Evolutionary conservation across 2,888 invertebrate species (phyloP).

Genomic region (Synergus gifuensis): DNA sequence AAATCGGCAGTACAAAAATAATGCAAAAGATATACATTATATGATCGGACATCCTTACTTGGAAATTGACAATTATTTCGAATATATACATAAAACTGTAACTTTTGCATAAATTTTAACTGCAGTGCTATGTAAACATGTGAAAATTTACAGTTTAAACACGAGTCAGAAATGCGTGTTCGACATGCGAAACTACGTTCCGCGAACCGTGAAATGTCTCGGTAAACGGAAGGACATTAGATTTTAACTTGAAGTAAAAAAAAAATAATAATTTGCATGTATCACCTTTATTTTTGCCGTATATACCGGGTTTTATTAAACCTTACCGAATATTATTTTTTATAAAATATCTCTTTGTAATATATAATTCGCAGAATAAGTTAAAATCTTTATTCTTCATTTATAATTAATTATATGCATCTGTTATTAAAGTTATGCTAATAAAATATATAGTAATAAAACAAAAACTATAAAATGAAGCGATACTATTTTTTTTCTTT

Average conservation of each 20-base stretch:
- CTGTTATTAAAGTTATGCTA: not conserved
- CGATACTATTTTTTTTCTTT: not conserved
- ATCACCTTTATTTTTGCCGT: not conserved
- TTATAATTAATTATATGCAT: too few relatives aligned
- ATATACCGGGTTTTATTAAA: not conserved
- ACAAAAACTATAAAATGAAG: not conserved
- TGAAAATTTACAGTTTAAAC: not conserved
- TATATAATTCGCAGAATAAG: not conserved
- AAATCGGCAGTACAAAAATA: not conserved
- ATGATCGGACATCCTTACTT: too few relatives aligned
- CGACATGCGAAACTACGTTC: not conserved
- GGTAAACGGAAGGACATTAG: not conserved
- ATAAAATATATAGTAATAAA: not conserved
- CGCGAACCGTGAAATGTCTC: not conserved
- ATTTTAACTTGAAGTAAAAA: not conserved
- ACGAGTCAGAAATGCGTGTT: not conserved
- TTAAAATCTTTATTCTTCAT: not conserved
- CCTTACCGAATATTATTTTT: not conserved
- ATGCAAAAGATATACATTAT: too few relatives aligned
- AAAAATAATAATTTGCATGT: not conserved
- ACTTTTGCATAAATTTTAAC: not conserved
- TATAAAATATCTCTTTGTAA: not conserved
- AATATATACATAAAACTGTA: too few relatives aligned
- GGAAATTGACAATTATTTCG: too few relatives aligned
- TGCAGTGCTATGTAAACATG: not conserved